phyloP scores from a whole-genome alignment of 2,888 invertebrate species.

The Calameuta idolon region DNA sequence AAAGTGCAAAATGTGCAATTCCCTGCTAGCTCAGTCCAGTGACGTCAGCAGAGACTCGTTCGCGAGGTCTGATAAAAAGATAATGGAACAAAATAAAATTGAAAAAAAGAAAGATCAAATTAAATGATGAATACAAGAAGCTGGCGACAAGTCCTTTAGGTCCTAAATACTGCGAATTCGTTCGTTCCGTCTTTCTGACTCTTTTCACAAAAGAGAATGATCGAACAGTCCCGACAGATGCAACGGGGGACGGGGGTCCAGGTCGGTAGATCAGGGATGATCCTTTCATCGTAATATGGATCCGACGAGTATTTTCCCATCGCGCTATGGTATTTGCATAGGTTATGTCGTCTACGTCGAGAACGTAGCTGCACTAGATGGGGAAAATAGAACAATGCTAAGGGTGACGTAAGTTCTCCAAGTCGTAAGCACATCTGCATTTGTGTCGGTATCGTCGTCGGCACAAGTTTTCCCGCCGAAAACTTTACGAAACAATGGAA shows the following conservation, averaged over 20 bases:
- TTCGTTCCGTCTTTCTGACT: too few species aligned
- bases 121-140: too few species aligned
- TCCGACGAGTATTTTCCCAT: too few species aligned
- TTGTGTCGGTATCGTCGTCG: constrained; percentile 22
- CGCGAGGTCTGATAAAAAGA: neutral
- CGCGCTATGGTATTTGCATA: too few species aligned
- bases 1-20: constrained; percentile 64
- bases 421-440: constrained; percentile 33
- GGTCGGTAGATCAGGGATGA: too few species aligned
- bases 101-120: neutral
- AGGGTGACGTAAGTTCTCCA: constrained; percentile 41
- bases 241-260: too few species aligned
- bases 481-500: constrained; percentile 45
- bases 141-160: too few species aligned
- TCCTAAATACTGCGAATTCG: too few species aligned
- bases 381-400: constrained; percentile 6
- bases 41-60: constrained; percentile 11
- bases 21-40: constrained; percentile 11
- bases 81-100: neutral
- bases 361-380: neutral
- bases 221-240: too few species aligned
- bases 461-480: constrained; percentile 45
- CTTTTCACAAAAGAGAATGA: too few species aligned
- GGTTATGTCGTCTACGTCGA: too few species aligned
- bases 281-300: too few species aligned